These are phyloP conservation scores for Drosophila pseudotakahashii DNA, from an alignment of 2,888 invertebrate genomes.

Conservation along the genomic window DNA sequence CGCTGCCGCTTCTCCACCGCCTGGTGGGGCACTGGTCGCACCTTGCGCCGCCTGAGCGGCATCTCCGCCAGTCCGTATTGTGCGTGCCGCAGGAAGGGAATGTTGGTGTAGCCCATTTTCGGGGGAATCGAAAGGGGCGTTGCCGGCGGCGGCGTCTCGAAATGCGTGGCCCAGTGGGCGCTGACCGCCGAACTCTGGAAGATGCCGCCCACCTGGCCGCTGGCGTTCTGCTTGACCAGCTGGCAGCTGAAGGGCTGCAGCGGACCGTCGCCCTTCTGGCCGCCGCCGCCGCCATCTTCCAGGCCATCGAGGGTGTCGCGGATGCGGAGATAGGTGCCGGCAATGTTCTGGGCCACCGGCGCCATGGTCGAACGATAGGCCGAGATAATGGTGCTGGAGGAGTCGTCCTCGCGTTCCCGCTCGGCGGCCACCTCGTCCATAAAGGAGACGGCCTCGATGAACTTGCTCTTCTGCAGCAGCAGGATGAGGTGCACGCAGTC, in stretches of 20 bases:
- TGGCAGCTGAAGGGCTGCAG: conserved; percentile 82
- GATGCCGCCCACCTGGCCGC: conserved; percentile 75
- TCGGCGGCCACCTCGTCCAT: conserved; percentile 80
- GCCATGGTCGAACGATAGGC: conserved; percentile 83
- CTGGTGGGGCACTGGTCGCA: conserved; percentile 73
- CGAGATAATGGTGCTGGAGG: conserved; percentile 76
- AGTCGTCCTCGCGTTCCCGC: conserved; percentile 60
- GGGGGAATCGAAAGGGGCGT: neutral
- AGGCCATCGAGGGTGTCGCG: conserved; percentile 60
- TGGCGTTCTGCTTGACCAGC: conserved; percentile 78
- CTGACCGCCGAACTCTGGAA: conserved; percentile 81
- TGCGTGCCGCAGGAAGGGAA: conserved; percentile 80
- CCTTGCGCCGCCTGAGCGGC: conserved; percentile 48
- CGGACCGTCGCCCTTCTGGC: conserved; percentile 30
- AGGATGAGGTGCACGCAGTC: conserved; percentile 82
- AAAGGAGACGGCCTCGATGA: conserved; percentile 82
- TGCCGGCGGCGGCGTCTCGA: conserved; percentile 42
- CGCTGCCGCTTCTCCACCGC: conserved; percentile 66
- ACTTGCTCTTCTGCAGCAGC: conserved; percentile 82
- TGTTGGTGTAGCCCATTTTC: conserved; percentile 54
- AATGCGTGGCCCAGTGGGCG: conserved; percentile 79
- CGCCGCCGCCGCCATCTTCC: conserved; percentile 35
- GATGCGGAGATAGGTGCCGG: conserved; percentile 81
- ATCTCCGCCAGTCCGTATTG: conserved; percentile 38
- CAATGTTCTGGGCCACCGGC: conserved; percentile 79